These are phyloP conservation scores for Noctua janthina DNA, from an alignment of 2,888 invertebrate genomes.

Conservation along the genomic window DNA sequence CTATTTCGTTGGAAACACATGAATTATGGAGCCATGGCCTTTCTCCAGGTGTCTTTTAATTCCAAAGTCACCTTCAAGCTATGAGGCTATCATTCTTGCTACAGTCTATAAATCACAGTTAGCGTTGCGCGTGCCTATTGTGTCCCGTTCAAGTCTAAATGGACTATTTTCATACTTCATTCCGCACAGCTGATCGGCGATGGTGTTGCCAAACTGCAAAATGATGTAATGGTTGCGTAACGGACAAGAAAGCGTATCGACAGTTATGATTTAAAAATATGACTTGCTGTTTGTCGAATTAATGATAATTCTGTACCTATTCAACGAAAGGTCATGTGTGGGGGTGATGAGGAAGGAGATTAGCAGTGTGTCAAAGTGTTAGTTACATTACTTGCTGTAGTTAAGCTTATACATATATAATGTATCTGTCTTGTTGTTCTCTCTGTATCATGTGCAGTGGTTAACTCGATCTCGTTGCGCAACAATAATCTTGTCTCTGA, in stretches of 20 bases:
- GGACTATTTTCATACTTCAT: slow-evolving; percentile 38
- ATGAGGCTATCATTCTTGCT: slow-evolving; percentile 35
- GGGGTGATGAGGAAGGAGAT: slow-evolving; percentile 26
- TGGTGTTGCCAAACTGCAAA: slow-evolving; percentile 35
- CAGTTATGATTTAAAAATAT: slow-evolving; percentile 41
- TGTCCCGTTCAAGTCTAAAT: slow-evolving; percentile 27
- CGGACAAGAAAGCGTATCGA: slow-evolving; percentile 43
- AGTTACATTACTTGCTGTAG: not conserved
- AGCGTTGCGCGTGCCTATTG: slow-evolving; percentile 44
- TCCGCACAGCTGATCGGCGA: slow-evolving; percentile 23
- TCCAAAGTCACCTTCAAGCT: slow-evolving; percentile 54
- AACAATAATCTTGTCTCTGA: slow-evolving; percentile 40
- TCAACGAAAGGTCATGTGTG: slow-evolving; percentile 30
- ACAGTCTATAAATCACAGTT: slow-evolving; percentile 49
- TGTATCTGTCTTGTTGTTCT: slow-evolving; percentile 30
- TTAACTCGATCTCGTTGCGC: slow-evolving; percentile 32
- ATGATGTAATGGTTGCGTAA: slow-evolving; percentile 50
- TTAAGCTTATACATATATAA: slow-evolving; percentile 13
- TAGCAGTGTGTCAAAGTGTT: slow-evolving; percentile 4
- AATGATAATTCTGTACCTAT: slow-evolving; percentile 30
- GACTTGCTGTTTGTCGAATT: slow-evolving; percentile 35
- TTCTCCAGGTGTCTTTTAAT: slow-evolving; percentile 46
- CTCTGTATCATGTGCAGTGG: slow-evolving; percentile 12
- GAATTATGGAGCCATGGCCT: slow-evolving; percentile 45
- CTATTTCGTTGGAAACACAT: slow-evolving; percentile 32